Conservation (phyloP, 23 tunicate species). For the Diplosoma virens region DNA sequence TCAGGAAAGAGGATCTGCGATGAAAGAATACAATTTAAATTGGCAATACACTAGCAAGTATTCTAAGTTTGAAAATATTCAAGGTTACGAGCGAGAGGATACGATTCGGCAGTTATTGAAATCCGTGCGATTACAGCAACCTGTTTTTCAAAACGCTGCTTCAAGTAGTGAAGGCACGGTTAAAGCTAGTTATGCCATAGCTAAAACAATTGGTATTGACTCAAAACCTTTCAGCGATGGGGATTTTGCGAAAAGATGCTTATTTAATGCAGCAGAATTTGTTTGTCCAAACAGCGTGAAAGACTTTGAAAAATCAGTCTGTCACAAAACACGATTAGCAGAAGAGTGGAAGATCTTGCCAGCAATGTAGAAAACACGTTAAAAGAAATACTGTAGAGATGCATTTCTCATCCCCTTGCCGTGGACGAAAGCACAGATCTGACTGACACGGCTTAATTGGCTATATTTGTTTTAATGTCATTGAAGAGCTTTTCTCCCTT, state of each 20-base stretch:
- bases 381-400: not conserved
- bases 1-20: not conserved
- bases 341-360: not conserved
- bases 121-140: not conserved
- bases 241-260: not conserved
- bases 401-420: not conserved
- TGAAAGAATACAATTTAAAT: conserved; percentile 20
- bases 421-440: not conserved
- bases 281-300: not conserved
- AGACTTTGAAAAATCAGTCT: not conserved
- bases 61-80: not conserved
- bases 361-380: not conserved
- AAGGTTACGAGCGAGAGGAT: not conserved
- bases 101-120: not conserved
- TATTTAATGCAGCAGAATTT: not conserved
- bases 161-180: not conserved
- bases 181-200: not conserved
- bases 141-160: not conserved
- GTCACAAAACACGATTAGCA: not conserved
- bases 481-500: not conserved
- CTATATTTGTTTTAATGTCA: not conserved
- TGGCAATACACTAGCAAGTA: conserved; percentile 4
- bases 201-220: not conserved
- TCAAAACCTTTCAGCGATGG: not conserved
- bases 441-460: conserved; percentile 2